Evolutionary conservation across 1,140 invertebrate species (phyloP), one percentile per base, ranked within the genome.

Genomic region (Oryctes rhinoceros): DNA sequence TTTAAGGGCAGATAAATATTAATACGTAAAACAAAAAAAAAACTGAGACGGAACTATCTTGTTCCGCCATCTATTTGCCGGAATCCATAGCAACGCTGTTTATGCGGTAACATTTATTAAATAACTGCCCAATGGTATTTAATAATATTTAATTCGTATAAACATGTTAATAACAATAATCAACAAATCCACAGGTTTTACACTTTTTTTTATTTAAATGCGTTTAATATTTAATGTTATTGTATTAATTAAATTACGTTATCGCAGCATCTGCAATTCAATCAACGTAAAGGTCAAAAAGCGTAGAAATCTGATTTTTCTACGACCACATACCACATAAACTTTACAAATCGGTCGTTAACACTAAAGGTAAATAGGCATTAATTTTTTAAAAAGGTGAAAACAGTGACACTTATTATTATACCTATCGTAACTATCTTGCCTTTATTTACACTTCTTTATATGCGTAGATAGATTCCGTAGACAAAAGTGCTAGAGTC

Each of bases 381-480:
- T 71, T 71, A 71, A 71, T 71, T 71, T 71, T 71, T 71, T 37
- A 24, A 71, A 71, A 71, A 71, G 65, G 65, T 71, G 65, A 71
- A 71, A 71, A 71, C 65, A 71, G 24, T 71, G 65, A 71, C 65
- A 71, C 65, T 71, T 37, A 71, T 71, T 71, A 71, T 37, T 18
- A 71, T 37, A 37, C 24, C 65, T 30, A 71, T 71, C 65, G 65
- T 71, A 71, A 71, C 65, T 71, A 24, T 71, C 65, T 71, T 71
- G 65, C 65, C 65, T 71, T 71, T 71, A 71, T 71, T 71, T 71
- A 71, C 65, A 71, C 65, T 35, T 30, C 18, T 71, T 71, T 71
- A 71, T 71, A 18, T 9, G 15, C 6, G 65, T 59, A 18, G 15
- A 59, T 59, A 59, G 65, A 71, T 71, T 71, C 65, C n/a, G 20